Evolutionary conservation across 2,797 vertebrate species (phyloP).

Genomic region (Octomys mimax): DNA sequence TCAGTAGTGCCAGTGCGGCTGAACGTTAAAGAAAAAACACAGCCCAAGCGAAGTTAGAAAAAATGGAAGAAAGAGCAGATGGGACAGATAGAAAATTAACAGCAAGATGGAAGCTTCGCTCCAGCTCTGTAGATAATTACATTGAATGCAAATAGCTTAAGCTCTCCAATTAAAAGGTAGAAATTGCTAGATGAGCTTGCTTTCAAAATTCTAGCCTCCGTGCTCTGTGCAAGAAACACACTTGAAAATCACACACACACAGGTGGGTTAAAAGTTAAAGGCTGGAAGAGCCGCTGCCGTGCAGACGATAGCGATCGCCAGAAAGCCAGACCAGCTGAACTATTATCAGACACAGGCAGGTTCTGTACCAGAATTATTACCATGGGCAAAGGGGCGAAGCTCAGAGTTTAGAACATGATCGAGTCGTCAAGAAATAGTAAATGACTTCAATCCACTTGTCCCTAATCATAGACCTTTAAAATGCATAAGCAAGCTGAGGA

Average conservation of each 20-base stretch:
- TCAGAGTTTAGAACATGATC: slow-evolving; percentile 13
- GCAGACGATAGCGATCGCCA: not conserved
- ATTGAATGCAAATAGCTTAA: slow-evolving; percentile 20
- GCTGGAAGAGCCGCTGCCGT: not conserved
- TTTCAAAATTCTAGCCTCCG: not conserved
- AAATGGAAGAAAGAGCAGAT: slow-evolving; percentile 53
- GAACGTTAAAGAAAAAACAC: slow-evolving; percentile 27
- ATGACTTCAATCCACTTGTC: not conserved
- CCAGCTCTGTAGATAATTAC: not conserved
- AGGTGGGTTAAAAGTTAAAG: not conserved
- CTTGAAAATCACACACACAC: not conserved
- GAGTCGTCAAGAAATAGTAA: not conserved
- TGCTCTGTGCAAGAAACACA: not conserved
- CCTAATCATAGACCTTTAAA: slow-evolving; percentile 5
- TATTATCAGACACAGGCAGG: not conserved
- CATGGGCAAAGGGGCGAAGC: not conserved
- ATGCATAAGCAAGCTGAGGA: not conserved
- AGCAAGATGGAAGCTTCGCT: slow-evolving; percentile 36
- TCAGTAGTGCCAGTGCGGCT: not conserved
- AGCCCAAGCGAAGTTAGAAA: slow-evolving; percentile 44
- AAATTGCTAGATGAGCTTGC: not conserved
- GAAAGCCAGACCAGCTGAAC: not conserved
- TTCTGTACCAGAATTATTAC: not conserved
- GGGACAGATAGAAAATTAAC: slow-evolving; percentile 51
- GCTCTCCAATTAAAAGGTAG: slow-evolving; percentile 40